phyloP scores from a whole-genome alignment of 2,888 invertebrate species.

The Chaitophorus viminalis region DNA sequence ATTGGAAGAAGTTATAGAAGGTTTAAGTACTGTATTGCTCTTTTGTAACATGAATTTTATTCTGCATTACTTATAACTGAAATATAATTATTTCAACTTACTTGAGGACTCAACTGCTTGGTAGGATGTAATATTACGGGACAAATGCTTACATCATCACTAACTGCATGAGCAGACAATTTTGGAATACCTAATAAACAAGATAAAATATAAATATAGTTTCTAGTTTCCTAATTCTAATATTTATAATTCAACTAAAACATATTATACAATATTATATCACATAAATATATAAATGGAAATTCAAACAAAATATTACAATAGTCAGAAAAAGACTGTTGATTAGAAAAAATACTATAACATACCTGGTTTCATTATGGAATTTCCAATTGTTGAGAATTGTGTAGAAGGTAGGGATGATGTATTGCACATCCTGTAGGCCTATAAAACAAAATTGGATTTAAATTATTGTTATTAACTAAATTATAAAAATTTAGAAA shows the following conservation, averaged over 20 bases:
- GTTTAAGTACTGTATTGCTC: neutral
- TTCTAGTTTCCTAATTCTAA: too few relatives aligned
- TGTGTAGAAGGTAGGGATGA: neutral
- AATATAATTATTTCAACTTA: slow-evolving; percentile 9
- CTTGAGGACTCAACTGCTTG: slow-evolving; percentile 35
- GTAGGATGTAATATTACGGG: slow-evolving; percentile 35
- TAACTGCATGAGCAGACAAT: slow-evolving; percentile 19
- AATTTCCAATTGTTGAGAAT: slow-evolving; percentile 19
- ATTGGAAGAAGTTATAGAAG: neutral
- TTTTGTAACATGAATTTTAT: too few relatives aligned
- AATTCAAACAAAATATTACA: too few relatives aligned
- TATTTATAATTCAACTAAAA: too few relatives aligned
- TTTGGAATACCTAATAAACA: slow-evolving; percentile 39
- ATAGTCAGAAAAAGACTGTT: too few relatives aligned
- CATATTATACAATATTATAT: too few relatives aligned
- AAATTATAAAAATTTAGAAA: neutral
- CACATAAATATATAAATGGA: too few relatives aligned
- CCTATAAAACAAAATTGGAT: neutral
- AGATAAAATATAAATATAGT: neutral
- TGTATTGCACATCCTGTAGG: slow-evolving; percentile 26
- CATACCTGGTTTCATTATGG: slow-evolving; percentile 47
- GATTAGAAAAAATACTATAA: too few relatives aligned
- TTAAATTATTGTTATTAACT: neutral
- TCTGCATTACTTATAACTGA: neutral
- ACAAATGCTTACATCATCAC: neutral